Evolutionary conservation across 2,888 invertebrate genomes (phyloP).

Genomic region (Diabrotica balteata): DNA sequence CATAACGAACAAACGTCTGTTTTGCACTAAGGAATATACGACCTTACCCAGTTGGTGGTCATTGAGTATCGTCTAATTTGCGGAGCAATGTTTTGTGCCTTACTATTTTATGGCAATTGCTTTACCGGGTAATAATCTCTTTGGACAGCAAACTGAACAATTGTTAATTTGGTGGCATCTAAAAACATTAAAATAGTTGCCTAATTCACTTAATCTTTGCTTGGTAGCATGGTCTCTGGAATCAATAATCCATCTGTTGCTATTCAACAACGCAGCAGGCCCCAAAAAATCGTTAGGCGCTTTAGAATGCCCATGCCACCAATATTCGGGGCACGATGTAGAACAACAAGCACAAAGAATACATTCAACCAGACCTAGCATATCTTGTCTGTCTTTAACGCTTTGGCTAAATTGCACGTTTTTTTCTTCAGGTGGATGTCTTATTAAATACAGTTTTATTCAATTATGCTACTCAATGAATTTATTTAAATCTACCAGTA

Average conservation of each 20-base stretch:
- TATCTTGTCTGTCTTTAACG: conserved; percentile 68
- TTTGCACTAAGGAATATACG: too few relatives aligned
- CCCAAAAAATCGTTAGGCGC: conserved; percentile 74
- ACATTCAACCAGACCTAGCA: conserved; percentile 78
- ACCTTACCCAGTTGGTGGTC: too few relatives aligned
- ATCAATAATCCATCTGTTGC: conserved; percentile 79
- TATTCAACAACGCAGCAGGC: conserved; percentile 76
- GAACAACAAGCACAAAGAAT: conserved; percentile 84
- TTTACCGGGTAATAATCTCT: too few relatives aligned
- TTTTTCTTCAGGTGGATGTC: conserved; percentile 54
- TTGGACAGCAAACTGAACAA: conserved; percentile 80
- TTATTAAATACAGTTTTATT: conserved; percentile 76
- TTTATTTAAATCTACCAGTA: conserved; percentile 71
- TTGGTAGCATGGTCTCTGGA: conserved; percentile 71
- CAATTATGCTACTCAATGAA: conserved; percentile 66
- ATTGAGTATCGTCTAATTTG: too few relatives aligned
- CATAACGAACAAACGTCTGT: too few relatives aligned
- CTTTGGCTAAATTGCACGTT: conserved; percentile 71
- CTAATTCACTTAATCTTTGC: conserved; percentile 68
- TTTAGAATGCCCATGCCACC: conserved; percentile 75
- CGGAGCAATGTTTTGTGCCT: too few relatives aligned
- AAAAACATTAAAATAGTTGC: conserved; percentile 74
- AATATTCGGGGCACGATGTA: conserved; percentile 83
- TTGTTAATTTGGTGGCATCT: conserved; percentile 81
- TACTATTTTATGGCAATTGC: too few relatives aligned